phyloP scores from a whole-genome alignment of 2,888 invertebrate genomes.

The Melinopterus prodromus region DNA sequence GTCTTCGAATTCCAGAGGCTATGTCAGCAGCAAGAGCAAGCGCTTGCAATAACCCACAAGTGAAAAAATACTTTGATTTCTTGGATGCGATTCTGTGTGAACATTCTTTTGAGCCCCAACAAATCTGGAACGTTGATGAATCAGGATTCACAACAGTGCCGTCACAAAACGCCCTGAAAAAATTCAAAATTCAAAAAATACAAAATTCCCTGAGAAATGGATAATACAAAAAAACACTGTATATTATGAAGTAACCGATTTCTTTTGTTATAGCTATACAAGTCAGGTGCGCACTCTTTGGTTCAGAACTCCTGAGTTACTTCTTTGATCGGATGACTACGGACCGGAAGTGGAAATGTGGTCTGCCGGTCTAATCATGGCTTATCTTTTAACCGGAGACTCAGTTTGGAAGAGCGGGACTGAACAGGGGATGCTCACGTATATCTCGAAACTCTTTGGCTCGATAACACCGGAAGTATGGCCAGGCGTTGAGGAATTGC shows the following conservation, averaged over 20 bases:
- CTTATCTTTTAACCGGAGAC: background rate
- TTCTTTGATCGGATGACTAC: background rate
- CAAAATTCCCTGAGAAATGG: too few species aligned
- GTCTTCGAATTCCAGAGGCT: constrained; percentile 22
- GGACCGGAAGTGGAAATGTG: background rate
- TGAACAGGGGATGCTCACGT: background rate
- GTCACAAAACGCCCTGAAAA: constrained; percentile 19
- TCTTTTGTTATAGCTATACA: background rate
- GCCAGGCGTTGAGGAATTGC: background rate
- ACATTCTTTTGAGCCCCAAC: background rate
- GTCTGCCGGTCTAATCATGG: background rate
- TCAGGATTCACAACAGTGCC: constrained; percentile 19
- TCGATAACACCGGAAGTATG: background rate
- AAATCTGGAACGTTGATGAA: constrained; percentile 23
- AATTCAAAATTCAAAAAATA: too few species aligned
- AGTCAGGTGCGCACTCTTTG: background rate
- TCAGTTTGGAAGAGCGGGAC: background rate
- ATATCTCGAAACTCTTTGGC: background rate
- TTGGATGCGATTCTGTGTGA: background rate
- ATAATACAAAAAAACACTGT: too few species aligned
- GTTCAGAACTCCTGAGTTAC: background rate
- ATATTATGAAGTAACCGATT: background rate
- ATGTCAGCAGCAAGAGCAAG: constrained; percentile 26
- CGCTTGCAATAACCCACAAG: constrained; percentile 21
- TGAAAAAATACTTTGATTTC: constrained; percentile 26